phyloP scores from a whole-genome alignment of 2,888 invertebrate genomes.

The Bimastos eiseni region DNA sequence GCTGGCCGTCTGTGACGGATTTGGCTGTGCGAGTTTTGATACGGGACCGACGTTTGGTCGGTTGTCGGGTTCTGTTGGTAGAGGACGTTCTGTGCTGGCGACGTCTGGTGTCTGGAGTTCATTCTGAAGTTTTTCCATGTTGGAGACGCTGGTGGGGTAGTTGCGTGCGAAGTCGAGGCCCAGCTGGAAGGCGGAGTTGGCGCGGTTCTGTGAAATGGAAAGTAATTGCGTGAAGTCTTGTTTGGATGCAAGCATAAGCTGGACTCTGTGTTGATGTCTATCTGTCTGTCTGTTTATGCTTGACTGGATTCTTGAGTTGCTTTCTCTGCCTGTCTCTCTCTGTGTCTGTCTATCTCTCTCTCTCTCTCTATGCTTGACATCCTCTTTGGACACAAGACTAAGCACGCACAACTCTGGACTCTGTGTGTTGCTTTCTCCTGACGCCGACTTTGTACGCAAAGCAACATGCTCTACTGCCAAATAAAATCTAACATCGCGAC shows the following conservation, averaged over 20 bases:
- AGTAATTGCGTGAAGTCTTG: neutral
- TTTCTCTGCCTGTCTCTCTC: neutral
- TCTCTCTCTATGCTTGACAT: no score
- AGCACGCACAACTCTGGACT: no score
- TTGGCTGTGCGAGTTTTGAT: neutral
- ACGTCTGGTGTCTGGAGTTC: neutral
- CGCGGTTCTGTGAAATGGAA: constrained; percentile 29
- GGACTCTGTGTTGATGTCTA: no score
- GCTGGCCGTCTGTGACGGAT: neutral
- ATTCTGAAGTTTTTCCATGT: constrained; percentile 42
- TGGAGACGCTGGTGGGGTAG: constrained; percentile 66
- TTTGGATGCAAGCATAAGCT: no score
- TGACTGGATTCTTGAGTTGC: neutral
- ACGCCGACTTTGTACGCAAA: no score
- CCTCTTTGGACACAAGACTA: no score
- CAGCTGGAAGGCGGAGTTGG: constrained; percentile 37
- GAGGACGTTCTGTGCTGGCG: neutral
- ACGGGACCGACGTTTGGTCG: neutral
- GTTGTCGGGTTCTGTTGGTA: neutral
- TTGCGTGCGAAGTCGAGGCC: constrained; percentile 76
- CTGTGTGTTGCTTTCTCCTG: no score
- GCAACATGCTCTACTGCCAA: no score
- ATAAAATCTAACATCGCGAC: no score
- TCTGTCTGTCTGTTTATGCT: no score
- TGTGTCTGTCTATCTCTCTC: neutral